Evolutionary conservation across 2,113 vertebrate genomes (phyloP).

Genomic region (Machaerirhynchus nigripectus): DNA sequence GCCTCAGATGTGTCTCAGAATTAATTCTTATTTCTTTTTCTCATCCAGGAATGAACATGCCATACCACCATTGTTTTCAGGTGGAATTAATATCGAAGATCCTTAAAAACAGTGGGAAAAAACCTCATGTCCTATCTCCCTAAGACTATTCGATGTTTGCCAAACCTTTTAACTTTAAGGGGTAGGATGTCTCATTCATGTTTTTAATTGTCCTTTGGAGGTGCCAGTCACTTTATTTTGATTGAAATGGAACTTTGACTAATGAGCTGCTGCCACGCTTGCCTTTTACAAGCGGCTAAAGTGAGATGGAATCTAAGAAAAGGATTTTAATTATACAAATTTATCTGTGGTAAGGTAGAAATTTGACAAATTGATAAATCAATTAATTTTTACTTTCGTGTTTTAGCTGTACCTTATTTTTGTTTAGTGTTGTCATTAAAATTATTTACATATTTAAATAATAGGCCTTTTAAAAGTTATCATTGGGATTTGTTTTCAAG

Average conservation of each 20-base stretch:
- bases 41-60: neutral
- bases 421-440: neutral
- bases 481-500: neutral
- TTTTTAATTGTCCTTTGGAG: neutral
- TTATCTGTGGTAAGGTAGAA: neutral
- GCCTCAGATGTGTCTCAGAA: neutral
- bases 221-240: neutral
- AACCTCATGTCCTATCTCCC: accelerated
- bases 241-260: neutral
- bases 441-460: neutral
- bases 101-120: neutral
- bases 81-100: neutral
- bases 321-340: neutral
- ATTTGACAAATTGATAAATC: neutral
- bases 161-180: neutral
- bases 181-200: neutral
- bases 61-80: neutral
- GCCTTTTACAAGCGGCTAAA: neutral
- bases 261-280: neutral
- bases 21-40: neutral
- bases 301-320: neutral
- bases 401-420: neutral
- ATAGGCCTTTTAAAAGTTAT: neutral
- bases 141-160: neutral
- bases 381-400: neutral